Evolutionary conservation across 2,888 invertebrate genomes (phyloP).

Genomic region (Netelia inedita): DNA sequence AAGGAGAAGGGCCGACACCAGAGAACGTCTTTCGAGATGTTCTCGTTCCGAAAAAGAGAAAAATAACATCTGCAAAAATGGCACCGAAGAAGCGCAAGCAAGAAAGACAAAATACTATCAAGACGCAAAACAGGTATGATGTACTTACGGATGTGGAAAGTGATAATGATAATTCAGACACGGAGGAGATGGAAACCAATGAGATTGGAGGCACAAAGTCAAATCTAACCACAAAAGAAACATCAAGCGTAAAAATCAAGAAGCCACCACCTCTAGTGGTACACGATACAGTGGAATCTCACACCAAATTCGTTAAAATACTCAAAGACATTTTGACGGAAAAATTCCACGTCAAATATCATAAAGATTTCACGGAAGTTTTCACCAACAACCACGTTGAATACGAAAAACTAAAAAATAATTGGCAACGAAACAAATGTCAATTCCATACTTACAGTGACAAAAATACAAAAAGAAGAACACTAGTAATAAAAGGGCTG

Average conservation of each 20-base stretch:
- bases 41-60: constrained; percentile 11
- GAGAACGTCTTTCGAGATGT: constrained; percentile 19
- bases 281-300: constrained; percentile 48
- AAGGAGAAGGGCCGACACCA: constrained; percentile 17
- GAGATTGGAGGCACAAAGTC: constrained; percentile 1
- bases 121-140: constrained; percentile 15
- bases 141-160: constrained; percentile 29
- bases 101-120: neutral
- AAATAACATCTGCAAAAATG: neutral
- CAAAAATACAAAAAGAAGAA: constrained; percentile 60
- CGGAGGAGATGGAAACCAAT: constrained; percentile 18
- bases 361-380: constrained; percentile 49
- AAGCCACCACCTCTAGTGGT: constrained; percentile 56
- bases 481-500: constrained; percentile 68
- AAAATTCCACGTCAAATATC: too few species aligned
- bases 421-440: constrained; percentile 40
- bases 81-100: constrained; percentile 16
- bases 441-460: constrained; percentile 62
- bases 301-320: constrained; percentile 31
- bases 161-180: constrained; percentile 26
- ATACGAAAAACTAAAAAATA: constrained; percentile 29
- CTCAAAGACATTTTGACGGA: constrained; percentile 32
- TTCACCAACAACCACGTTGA: constrained; percentile 45
- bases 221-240: constrained; percentile 3
- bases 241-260: constrained; percentile 9